Percentiles rank a stretch among this genome's conserved stretches.
These are phyloP conservation scores for Macrotrachela quadricornifera DNA, from an alignment of 1,140 invertebrate species.

Conservation along the genomic window DNA sequence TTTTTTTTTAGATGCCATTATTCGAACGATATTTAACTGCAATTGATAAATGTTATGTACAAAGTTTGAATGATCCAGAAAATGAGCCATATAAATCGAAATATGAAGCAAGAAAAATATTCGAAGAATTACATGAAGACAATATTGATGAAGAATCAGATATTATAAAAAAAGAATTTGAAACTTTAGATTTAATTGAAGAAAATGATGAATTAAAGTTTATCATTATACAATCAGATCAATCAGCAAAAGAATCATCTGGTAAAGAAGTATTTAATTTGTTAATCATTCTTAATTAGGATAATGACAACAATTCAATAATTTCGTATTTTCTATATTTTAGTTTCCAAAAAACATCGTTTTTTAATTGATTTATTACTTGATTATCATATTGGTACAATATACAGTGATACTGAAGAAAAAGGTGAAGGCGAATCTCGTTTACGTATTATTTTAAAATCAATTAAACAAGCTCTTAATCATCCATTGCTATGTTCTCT, in stretches of 20 bases:
- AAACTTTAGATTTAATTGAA: slow-evolving; percentile 16
- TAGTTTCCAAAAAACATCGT: too few species aligned
- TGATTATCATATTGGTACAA: too few species aligned
- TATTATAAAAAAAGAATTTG: slow-evolving; percentile 14
- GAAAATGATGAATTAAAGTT: background rate
- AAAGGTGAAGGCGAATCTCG: too few species aligned
- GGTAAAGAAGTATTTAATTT: too few species aligned
- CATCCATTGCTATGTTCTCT: slow-evolving; percentile 39
- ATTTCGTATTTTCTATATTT: too few species aligned
- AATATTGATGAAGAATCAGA: slow-evolving; percentile 12
- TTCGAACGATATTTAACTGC: too few species aligned
- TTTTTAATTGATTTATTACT: too few species aligned
- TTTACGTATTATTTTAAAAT: slow-evolving; percentile 13
- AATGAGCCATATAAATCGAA: slow-evolving; percentile 53
- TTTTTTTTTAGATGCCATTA: too few species aligned
- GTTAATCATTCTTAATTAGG: too few species aligned
- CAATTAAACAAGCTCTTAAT: slow-evolving; percentile 60
- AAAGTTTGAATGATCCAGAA: slow-evolving; percentile 44
- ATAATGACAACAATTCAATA: too few species aligned
- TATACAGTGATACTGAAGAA: too few species aligned
- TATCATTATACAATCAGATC: background rate
- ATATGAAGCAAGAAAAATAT: slow-evolving; percentile 47
- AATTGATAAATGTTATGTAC: slow-evolving; percentile 32
- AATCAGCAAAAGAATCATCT: slow-evolving; percentile 14
- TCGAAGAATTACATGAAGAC: slow-evolving; percentile 34